phyloP scores from a whole-genome alignment of 2,113 vertebrate genomes.

The Engystomops pustulosus region DNA sequence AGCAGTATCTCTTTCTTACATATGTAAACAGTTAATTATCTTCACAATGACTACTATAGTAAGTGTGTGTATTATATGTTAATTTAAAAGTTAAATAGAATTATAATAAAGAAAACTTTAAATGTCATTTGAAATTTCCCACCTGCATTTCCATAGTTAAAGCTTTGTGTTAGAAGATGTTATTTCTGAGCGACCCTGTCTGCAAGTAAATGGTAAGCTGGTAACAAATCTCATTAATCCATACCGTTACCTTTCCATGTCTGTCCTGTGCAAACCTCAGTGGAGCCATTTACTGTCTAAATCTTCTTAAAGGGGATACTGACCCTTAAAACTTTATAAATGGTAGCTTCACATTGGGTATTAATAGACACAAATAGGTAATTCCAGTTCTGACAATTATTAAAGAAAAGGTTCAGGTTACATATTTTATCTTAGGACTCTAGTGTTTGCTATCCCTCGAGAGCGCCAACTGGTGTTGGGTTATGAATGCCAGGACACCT shows the following conservation, averaged over 20 bases:
- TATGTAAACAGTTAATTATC: slow-evolving; percentile 6
- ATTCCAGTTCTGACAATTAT: not conserved
- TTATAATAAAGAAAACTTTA: slow-evolving; percentile 12
- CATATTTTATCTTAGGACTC: not conserved
- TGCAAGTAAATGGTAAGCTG: slow-evolving; percentile 30
- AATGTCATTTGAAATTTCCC: not conserved
- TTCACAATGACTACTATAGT: not conserved
- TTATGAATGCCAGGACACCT: not conserved
- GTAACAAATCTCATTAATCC: slow-evolving; percentile 39
- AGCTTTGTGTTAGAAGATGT: not conserved
- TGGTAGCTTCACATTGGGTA: not conserved
- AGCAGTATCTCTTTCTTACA: not conserved
- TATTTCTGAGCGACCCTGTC: slow-evolving; percentile 15
- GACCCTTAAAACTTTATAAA: slow-evolving; percentile 8
- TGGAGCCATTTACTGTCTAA: not conserved
- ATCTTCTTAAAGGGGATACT: not conserved
- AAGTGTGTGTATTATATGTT: not conserved
- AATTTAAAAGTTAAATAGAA: slow-evolving; percentile 11
- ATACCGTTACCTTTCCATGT: slow-evolving; percentile 36
- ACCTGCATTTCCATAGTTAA: not conserved
- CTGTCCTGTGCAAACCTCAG: slow-evolving; percentile 18
- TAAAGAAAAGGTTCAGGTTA: not conserved
- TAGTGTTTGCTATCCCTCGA: not conserved
- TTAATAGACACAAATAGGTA: slow-evolving; percentile 1
- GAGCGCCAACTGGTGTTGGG: not conserved